Conservation (phyloP, 2,113 vertebrate genomes). For the Oreotragus oreotragus region DNA sequence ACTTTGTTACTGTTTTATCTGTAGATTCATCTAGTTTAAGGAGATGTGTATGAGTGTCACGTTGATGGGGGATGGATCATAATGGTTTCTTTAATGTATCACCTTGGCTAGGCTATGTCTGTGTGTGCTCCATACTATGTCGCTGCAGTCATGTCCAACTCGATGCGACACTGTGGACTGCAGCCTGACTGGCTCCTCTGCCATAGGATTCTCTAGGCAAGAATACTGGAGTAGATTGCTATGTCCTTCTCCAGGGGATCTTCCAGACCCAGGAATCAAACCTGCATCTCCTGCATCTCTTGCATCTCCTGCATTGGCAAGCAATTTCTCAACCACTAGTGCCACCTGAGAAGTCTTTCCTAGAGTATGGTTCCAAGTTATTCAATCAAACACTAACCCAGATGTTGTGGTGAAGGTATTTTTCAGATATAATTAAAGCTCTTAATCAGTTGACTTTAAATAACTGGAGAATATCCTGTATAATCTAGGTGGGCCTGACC, state of each 20-base stretch:
- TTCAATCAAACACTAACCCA: background rate
- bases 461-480: background rate
- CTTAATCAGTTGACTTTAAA: background rate
- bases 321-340: background rate
- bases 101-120: background rate
- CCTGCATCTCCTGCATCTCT: background rate
- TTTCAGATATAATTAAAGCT: background rate
- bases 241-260: background rate
- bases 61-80: background rate
- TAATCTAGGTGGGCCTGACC: background rate
- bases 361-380: background rate
- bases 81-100: background rate
- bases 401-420: background rate
- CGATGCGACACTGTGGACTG: rapidly evolving
- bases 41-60: background rate
- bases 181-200: background rate
- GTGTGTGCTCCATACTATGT: background rate
- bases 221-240: background rate
- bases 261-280: background rate
- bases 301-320: background rate
- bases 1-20: background rate
- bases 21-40: background rate
- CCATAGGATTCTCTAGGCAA: background rate
- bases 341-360: background rate
- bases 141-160: background rate